A percentile compares a stretch with the other conserved stretches of the same genome.
phyloP scores from a whole-genome alignment of 2,113 vertebrate genomes.

The Ranitomeya variabilis region DNA sequence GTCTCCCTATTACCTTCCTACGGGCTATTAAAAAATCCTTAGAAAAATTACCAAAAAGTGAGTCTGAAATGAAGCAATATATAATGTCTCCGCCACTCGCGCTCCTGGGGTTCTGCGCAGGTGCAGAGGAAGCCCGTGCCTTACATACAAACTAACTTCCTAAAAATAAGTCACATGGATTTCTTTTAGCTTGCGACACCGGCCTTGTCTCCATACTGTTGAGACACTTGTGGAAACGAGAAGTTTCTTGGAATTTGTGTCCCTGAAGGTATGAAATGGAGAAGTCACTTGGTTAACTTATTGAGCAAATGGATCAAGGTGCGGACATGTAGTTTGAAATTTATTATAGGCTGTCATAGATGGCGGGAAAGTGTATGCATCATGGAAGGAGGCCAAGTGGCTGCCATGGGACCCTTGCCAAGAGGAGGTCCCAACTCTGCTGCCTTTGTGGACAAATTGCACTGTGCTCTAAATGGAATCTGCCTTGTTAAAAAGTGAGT shows the following conservation, averaged over 20 bases:
- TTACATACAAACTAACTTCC: neutral
- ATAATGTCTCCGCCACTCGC: neutral
- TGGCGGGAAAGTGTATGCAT: neutral
- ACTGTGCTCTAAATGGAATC: neutral
- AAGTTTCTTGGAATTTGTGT: neutral
- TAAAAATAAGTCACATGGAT: neutral
- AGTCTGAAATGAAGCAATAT: neutral
- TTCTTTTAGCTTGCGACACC: neutral
- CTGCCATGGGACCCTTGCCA: neutral
- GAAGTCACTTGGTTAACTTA: neutral
- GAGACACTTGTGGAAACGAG: neutral
- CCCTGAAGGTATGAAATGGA: conserved; percentile 1
- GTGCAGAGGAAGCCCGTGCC: neutral
- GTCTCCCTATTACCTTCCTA: too few relatives aligned
- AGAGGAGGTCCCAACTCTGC: neutral
- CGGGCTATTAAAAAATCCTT: too few relatives aligned
- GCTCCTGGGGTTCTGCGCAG: neutral
- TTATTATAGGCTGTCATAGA: neutral
- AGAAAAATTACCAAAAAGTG: too few relatives aligned
- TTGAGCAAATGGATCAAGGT: neutral
- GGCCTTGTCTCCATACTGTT: neutral
- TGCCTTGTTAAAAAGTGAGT: neutral
- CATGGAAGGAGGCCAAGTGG: neutral
- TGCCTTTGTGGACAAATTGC: too few relatives aligned
- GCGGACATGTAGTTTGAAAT: neutral